Evolutionary conservation across 1,140 invertebrate species (phyloP).

Genomic region (Maniola jurtina): DNA sequence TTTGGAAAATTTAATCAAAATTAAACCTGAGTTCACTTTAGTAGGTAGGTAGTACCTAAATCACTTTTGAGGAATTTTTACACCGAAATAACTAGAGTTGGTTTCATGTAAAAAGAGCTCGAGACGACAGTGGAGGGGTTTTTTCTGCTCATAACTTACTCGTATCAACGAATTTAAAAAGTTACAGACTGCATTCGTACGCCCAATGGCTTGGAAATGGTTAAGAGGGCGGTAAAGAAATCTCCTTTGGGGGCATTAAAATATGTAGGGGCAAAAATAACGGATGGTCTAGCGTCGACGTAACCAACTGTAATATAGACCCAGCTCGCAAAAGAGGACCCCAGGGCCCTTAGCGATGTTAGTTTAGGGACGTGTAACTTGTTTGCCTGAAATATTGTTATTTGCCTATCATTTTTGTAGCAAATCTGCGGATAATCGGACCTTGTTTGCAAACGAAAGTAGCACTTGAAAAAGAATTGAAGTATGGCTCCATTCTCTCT

Average conservation of each 20-base stretch:
- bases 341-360: conserved; percentile 55
- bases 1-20: conserved; percentile 20
- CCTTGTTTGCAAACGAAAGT: conserved; percentile 38
- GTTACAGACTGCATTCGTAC: conserved; percentile 58
- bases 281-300: conserved; percentile 62
- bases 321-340: conserved; percentile 60
- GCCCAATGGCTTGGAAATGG: conserved; percentile 65
- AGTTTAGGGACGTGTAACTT: conserved; percentile 69
- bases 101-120: too few species aligned
- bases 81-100: background rate
- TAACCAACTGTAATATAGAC: conserved; percentile 70
- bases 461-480: conserved; percentile 20
- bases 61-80: background rate
- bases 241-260: conserved; percentile 65
- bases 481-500: background rate
- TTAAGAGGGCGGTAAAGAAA: conserved; percentile 57
- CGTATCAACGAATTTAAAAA: background rate
- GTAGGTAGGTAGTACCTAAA: background rate
- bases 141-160: too few species aligned
- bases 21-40: conserved; percentile 18
- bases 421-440: conserved; percentile 66
- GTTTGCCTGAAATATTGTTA: conserved; percentile 74
- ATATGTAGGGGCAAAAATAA: conserved; percentile 75
- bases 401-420: conserved; percentile 72
- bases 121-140: too few species aligned